Percentiles rank a stretch among this genome's conserved stretches.
Conservation (phyloP, 2,888 invertebrate genomes). For the Dryadula phaetusa region DNA sequence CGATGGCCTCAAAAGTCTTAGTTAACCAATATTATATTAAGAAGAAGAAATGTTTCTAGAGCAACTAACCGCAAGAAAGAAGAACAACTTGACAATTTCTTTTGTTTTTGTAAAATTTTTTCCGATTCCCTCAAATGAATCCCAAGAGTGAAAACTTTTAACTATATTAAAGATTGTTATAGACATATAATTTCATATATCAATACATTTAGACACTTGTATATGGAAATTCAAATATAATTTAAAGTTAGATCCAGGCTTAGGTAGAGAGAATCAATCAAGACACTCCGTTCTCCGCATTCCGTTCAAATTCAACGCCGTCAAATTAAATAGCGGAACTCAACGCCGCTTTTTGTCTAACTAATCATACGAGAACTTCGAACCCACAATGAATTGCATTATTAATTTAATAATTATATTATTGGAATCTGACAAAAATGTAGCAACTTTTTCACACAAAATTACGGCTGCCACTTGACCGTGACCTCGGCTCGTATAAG, state of each 20-base stretch:
- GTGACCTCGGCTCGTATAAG: constrained; percentile 33
- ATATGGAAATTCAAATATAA: too few relatives aligned
- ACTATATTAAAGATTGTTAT: background rate
- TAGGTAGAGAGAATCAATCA: too few relatives aligned
- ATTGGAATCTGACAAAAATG: background rate
- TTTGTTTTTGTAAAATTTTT: constrained; percentile 10
- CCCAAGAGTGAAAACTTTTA: constrained; percentile 7
- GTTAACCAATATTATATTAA: too few relatives aligned
- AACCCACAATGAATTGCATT: too few relatives aligned
- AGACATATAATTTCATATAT: background rate
- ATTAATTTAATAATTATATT: background rate
- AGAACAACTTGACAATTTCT: background rate
- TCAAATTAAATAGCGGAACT: too few relatives aligned
- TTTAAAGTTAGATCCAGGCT: too few relatives aligned
- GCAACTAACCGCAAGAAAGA: background rate
- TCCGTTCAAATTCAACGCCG: too few relatives aligned
- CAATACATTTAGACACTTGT: background rate
- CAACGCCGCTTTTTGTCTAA: too few relatives aligned
- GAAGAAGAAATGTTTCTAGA: background rate
- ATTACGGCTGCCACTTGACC: constrained; percentile 22
- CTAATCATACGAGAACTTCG: too few relatives aligned
- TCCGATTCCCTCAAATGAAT: background rate
- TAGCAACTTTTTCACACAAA: constrained; percentile 19
- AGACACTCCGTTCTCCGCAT: background rate
- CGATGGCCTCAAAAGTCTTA: too few relatives aligned